Base-by-base conservation (phyloP, 2,113 vertebrate species). In the Tympanuchus pallidicinctus region DNA sequence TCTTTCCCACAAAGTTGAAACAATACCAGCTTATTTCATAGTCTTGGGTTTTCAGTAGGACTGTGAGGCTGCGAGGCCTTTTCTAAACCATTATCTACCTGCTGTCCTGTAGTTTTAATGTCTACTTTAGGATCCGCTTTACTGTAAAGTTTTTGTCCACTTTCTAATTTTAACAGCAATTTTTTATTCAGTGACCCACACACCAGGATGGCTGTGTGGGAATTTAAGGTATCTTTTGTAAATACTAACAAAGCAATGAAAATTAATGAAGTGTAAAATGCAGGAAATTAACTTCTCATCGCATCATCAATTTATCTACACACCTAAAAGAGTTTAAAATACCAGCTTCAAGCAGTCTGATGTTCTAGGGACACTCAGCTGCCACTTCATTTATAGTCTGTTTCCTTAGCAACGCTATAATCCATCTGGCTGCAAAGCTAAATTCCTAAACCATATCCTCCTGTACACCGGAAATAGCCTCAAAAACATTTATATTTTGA, bases 341-440 rank as follows among this genome's bases (percentile, higher is more conserved):
- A 96, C 40, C 91, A 95, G 59, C 84, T 96, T 87, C 77, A 74
- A 93, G 86, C 90, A 92, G 93, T 71, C 89, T 95, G 94, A 97
- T 92, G 94, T 97, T 96, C 91, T 92, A 86, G 89, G 94, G 95
- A 97, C 81, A 96, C 73, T 95, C 90, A 94, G 87, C 88, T 95
- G 80, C 85, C 96, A 93, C 87, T 96, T 96, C 89, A 97, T 94
- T 97, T 96, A 95, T 86, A 97, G 93, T 77, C 88, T 38, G 88
- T 97, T 98, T 93, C 95, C 96, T 92, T 97, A 96, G 95, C 92
- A 97, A 97, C 94, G 70, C 80, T 93, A 86, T 90, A 97, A 97
- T 89, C 91, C 95, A 97, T 95, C 92, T 97, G 94, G 91, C 84
- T 93, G 81, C 92, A 95, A 65, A 84, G 67, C 86, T 96, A 95